phyloP scores from a whole-genome alignment of 2,888 invertebrate genomes.

The Drosophila mulleri region DNA sequence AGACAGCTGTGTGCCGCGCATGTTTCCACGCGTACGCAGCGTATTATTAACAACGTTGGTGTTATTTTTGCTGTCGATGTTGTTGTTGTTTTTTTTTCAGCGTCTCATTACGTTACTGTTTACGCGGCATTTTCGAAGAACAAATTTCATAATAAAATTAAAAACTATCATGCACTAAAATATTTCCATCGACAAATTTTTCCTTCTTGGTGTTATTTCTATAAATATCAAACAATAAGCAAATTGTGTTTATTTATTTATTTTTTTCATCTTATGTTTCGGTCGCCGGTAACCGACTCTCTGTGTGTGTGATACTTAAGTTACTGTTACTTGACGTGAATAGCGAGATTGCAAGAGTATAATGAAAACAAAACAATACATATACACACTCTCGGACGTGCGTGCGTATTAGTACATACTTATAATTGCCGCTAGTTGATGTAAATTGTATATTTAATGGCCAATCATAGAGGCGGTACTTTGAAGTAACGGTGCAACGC shows the following conservation, averaged over 20 bases:
- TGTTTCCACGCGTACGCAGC: constrained; percentile 73
- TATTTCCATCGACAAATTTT: neutral
- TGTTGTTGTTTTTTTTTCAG: constrained; percentile 1
- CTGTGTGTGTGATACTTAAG: constrained; percentile 9
- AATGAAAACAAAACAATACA: constrained; percentile 43
- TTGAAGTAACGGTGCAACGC: constrained; percentile 16
- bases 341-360: constrained; percentile 24
- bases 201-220: neutral
- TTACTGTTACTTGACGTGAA: constrained; percentile 18
- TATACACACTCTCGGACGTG: constrained; percentile 9
- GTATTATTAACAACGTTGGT: constrained; percentile 51
- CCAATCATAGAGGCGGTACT: constrained; percentile 13
- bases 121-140: constrained; percentile 41
- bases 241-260: constrained; percentile 5
- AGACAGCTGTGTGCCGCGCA: constrained; percentile 76
- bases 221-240: constrained; percentile 23
- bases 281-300: constrained; percentile 28
- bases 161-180: constrained; percentile 1
- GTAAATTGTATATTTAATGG: constrained; percentile 5
- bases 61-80: constrained; percentile 3
- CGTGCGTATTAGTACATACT: neutral
- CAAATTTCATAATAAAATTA: constrained; percentile 5
- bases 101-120: constrained; percentile 24
- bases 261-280: neutral
- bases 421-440: constrained; percentile 14